Conservation (phyloP, 2,888 invertebrate genomes). For the Galerucella nymphaeae region DNA sequence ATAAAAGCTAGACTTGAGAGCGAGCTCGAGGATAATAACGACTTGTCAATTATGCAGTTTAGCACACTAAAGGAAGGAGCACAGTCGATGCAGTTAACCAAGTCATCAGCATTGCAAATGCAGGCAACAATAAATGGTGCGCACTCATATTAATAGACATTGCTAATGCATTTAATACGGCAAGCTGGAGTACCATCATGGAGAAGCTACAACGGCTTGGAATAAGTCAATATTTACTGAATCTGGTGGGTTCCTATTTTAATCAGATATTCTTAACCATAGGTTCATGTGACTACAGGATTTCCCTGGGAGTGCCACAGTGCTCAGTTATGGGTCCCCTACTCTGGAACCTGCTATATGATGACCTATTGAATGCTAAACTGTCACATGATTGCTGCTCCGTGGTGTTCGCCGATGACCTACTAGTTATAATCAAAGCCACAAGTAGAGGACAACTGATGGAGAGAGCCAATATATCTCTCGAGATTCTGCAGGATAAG, state of each 20-base stretch:
- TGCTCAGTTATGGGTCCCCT: constrained; percentile 29
- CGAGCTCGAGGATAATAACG: constrained; percentile 1
- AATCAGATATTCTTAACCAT: background rate
- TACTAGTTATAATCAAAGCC: constrained; percentile 20
- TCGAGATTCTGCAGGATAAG: constrained; percentile 14
- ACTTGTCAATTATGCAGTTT: constrained; percentile 7
- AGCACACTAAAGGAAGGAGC: constrained; percentile 4
- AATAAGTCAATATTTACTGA: background rate
- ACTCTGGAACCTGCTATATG: constrained; percentile 29
- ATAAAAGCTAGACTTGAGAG: background rate
- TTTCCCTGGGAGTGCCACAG: constrained; percentile 29
- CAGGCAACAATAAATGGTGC: background rate
- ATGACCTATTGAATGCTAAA: background rate
- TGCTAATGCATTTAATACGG: constrained; percentile 12
- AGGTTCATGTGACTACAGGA: background rate
- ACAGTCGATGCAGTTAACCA: constrained; percentile 12
- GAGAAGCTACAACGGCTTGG: background rate
- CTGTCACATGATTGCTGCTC: background rate
- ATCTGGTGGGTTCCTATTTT: background rate
- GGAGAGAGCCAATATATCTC: constrained; percentile 13
- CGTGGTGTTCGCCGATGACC: constrained; percentile 34
- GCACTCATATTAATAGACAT: constrained; percentile 13
- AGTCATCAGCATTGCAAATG: background rate
- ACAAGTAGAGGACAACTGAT: background rate
- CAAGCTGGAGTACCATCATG: constrained; percentile 14